Evolutionary conservation across 2,797 vertebrate genomes (phyloP).

Genomic region (Myiotriccus ornatus): DNA sequence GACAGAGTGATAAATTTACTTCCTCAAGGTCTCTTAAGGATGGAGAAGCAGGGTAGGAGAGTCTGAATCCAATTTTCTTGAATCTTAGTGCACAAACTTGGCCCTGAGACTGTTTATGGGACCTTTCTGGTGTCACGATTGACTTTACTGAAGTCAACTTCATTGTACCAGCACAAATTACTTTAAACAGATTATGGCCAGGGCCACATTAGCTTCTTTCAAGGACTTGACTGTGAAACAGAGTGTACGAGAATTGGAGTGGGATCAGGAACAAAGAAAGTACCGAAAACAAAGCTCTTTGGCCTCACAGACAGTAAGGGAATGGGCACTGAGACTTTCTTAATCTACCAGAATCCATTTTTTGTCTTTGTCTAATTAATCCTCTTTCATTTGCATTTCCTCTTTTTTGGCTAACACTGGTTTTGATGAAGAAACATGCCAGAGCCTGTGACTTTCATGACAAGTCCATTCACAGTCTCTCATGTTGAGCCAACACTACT

Average conservation of each 20-base stretch:
- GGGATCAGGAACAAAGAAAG: background rate
- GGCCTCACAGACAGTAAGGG: background rate
- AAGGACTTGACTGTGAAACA: background rate
- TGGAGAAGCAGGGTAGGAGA: background rate
- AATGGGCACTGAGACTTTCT: background rate
- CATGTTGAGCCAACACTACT: background rate
- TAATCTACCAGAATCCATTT: background rate
- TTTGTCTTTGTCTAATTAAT: slow-evolving; percentile 2
- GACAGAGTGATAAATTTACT: background rate
- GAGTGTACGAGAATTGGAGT: background rate
- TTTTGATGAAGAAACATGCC: slow-evolving; percentile 26
- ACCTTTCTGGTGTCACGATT: slow-evolving; percentile 24
- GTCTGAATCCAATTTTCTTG: background rate
- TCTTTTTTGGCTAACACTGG: background rate
- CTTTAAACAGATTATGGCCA: background rate
- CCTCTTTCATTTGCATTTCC: background rate
- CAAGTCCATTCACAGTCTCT: slow-evolving; percentile 2
- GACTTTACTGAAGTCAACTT: slow-evolving; percentile 6
- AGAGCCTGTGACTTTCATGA: background rate
- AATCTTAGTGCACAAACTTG: background rate
- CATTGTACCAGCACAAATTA: background rate
- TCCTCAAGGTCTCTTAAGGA: slow-evolving; percentile 10
- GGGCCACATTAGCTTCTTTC: background rate
- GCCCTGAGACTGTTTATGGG: background rate
- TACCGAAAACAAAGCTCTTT: background rate